Base-by-base conservation (phyloP, 2,888 invertebrate genomes). In the Rhynchonema sp. region DNA sequence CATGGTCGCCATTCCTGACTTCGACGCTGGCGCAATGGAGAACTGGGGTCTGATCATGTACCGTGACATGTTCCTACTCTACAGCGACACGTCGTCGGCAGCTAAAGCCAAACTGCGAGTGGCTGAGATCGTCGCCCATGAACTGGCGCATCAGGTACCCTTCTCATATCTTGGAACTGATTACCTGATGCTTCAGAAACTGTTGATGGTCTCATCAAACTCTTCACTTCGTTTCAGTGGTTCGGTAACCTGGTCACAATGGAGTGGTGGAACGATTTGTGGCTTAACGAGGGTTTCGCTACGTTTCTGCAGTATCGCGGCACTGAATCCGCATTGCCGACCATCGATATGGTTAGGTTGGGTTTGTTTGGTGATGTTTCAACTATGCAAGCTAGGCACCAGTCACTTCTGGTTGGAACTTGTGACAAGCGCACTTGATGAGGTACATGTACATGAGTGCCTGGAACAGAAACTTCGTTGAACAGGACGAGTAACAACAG, bases 1-100 rank as follows among this genome's bases (percentile, higher is more conserved):
- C 75, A 78, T 86, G 72, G 81, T 87, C n/a, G 90, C 88, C 0
- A 76, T 91, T 61, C 89, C 90, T 0, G 89, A 90, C 73, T 90
- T 89, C 82, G 60, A 82, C 0, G 82, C 82, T 9, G 55, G 55
- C 6, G 55, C 55, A 13, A 55, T 55, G 55, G 55, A 55, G 30
- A 55, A 55, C 30, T 55, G 30, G 30, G 55, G 55, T 2, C 55
- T 55, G 55, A 30, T 55, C 55, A 55, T 30, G 30, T 55, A 30
- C 30, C 55, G 55, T 27, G 29, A 55, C 30, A n/a, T 30, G 55
- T 29, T 27, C n/a, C 55, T 30, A 22, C 30, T 55, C 30, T 55
- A 13, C 30, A 30, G 20, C 22, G 22, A 23, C 6, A 29, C 17
- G n/a, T 28, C n/a, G 22, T 26, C 30, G 30, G 26, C 55, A 1